These are phyloP conservation scores for Meles meles DNA, from an alignment of 2,113 vertebrate genomes.

Conservation along the genomic window DNA sequence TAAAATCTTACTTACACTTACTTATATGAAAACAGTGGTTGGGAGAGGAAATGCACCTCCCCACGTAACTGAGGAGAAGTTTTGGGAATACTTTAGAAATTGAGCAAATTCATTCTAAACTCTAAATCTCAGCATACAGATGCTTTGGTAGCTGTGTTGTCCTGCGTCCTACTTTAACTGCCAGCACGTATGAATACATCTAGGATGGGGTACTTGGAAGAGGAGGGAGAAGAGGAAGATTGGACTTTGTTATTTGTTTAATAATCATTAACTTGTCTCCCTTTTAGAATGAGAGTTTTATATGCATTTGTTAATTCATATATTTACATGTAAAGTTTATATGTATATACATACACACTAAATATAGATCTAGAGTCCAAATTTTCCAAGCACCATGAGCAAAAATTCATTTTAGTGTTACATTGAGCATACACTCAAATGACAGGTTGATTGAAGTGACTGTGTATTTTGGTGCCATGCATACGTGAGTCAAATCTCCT, in stretches of 20 bases:
- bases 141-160: not conserved
- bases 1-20: not conserved
- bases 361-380: not conserved
- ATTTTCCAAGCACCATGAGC: not conserved
- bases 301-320: not conserved
- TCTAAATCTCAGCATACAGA: not conserved
- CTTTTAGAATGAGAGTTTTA: not conserved
- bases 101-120: not conserved
- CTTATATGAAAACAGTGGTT: not conserved
- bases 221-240: not conserved
- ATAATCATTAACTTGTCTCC: not conserved
- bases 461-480: not conserved
- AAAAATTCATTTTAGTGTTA: not conserved
- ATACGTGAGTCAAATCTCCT: not conserved
- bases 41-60: not conserved
- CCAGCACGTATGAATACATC: not conserved
- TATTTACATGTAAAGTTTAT: not conserved
- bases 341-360: not conserved
- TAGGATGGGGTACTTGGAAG: not conserved
- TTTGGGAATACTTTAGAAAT: not conserved
- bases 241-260: not conserved
- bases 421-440: not conserved
- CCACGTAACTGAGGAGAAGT: not conserved
- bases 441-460: not conserved
- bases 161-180: not conserved